phyloP scores from a whole-genome alignment of 1,140 invertebrate genomes.

The Atta texana region DNA sequence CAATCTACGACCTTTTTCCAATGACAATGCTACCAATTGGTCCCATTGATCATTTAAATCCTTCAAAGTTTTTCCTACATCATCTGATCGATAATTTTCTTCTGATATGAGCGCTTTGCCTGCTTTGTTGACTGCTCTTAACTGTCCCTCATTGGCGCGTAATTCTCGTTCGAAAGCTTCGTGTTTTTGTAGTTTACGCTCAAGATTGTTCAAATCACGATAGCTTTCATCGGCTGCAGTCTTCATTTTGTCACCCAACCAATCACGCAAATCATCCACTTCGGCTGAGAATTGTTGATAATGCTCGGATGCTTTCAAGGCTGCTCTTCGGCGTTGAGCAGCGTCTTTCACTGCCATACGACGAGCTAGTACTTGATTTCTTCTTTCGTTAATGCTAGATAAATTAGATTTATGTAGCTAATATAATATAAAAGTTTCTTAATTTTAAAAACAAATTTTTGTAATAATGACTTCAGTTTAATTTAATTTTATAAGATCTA shows the following conservation, averaged over 20 bases:
- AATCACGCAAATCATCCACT: slow-evolving; percentile 94
- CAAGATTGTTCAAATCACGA: slow-evolving; percentile 95
- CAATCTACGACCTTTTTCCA: slow-evolving; percentile 94
- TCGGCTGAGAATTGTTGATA: slow-evolving; percentile 96
- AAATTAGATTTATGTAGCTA: slow-evolving; percentile 47
- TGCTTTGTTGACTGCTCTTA: slow-evolving; percentile 93
- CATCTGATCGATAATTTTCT: slow-evolving; percentile 90
- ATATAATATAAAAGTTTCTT: slow-evolving; percentile 8
- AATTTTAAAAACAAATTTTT: not conserved
- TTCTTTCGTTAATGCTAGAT: slow-evolving; percentile 90
- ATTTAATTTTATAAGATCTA: not conserved
- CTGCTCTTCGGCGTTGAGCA: slow-evolving; percentile 90
- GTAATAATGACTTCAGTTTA: not conserved
- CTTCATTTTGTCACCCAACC: slow-evolving; percentile 97
- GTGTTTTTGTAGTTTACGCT: slow-evolving; percentile 98
- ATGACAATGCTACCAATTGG: slow-evolving; percentile 89
- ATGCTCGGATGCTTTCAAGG: slow-evolving; percentile 92
- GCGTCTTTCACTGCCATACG: slow-evolving; percentile 91
- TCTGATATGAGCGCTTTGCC: slow-evolving; percentile 90
- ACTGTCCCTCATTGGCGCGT: slow-evolving; percentile 95
- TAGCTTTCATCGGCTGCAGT: slow-evolving; percentile 97
- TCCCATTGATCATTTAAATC: slow-evolving; percentile 92
- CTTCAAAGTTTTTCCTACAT: slow-evolving; percentile 89
- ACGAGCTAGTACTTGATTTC: slow-evolving; percentile 91
- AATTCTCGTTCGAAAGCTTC: slow-evolving; percentile 99